phyloP scores from a whole-genome alignment of 2,113 vertebrate genomes.

The Amblyornis subalaris region DNA sequence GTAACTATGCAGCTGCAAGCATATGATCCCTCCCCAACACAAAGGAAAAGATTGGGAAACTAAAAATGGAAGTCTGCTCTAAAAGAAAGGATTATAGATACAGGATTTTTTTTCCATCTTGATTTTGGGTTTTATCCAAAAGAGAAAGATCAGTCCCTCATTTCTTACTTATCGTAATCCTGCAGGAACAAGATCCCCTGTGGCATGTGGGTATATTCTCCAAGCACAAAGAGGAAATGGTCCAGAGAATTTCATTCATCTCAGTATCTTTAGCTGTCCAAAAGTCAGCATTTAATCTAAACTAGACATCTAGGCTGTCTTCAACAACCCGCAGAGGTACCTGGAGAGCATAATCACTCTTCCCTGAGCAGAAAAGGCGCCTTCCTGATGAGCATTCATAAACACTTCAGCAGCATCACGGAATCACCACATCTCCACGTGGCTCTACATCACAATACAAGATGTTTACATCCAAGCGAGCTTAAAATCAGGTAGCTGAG shows the following conservation, averaged over 20 bases:
- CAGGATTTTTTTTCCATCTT: background rate
- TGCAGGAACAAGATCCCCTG: background rate
- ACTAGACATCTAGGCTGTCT: slow-evolving; percentile 47
- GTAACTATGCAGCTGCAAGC: background rate
- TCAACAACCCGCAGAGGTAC: background rate
- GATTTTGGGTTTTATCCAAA: background rate
- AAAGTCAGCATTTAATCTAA: slow-evolving; percentile 50
- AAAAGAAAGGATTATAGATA: background rate
- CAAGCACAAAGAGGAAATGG: background rate
- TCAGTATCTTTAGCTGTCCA: slow-evolving; percentile 1
- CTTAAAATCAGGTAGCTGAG: background rate
- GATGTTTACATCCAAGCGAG: background rate
- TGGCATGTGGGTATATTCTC: background rate
- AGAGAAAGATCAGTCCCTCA: background rate
- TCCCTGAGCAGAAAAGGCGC: background rate
- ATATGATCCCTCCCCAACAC: background rate
- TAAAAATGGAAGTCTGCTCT: background rate
- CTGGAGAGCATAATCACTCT: background rate
- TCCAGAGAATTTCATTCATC: slow-evolving; percentile 13
- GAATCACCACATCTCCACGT: background rate
- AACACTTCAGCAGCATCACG: background rate
- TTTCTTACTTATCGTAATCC: background rate
- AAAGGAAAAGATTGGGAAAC: slow-evolving; percentile 7
- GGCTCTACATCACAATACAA: background rate
- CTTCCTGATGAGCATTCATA: background rate